phyloP scores from a whole-genome alignment of 2,888 invertebrate genomes.

The Escarpia spicata region DNA sequence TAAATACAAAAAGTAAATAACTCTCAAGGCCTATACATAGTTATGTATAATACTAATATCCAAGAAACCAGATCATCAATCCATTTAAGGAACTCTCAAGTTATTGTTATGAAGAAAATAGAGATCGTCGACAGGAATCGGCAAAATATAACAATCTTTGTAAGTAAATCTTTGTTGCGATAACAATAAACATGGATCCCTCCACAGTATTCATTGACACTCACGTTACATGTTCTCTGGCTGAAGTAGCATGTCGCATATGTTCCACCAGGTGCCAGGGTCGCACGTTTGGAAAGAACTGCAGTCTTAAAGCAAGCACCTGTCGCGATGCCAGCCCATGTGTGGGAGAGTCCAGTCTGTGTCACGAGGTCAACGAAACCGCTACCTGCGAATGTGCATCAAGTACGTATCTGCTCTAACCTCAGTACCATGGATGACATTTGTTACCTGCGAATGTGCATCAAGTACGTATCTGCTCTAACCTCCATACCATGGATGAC shows the following conservation, averaged over 20 bases:
- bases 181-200: not conserved
- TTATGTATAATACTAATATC: too few species aligned
- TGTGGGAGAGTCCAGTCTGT: constrained; percentile 71
- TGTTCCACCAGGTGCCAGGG: constrained; percentile 51
- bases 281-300: constrained; percentile 89
- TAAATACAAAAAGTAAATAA: too few species aligned
- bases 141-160: too few species aligned
- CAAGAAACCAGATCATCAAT: too few species aligned
- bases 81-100: too few species aligned
- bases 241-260: constrained; percentile 37
- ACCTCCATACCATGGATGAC: not conserved
- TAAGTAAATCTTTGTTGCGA: not conserved
- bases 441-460: not conserved
- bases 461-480: not conserved
- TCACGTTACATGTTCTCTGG: constrained; percentile 43
- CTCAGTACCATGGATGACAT: not conserved
- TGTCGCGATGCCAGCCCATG: constrained; percentile 81
- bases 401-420: not conserved
- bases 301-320: constrained; percentile 75
- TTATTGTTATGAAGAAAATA: too few species aligned
- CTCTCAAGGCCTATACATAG: too few species aligned
- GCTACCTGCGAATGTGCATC: constrained; percentile 19
- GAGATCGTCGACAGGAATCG: too few species aligned
- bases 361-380: constrained; percentile 41
- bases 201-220: not conserved